Evolutionary conservation across 2,797 vertebrate species (phyloP).

Genomic region (Champsocephalus esox): DNA sequence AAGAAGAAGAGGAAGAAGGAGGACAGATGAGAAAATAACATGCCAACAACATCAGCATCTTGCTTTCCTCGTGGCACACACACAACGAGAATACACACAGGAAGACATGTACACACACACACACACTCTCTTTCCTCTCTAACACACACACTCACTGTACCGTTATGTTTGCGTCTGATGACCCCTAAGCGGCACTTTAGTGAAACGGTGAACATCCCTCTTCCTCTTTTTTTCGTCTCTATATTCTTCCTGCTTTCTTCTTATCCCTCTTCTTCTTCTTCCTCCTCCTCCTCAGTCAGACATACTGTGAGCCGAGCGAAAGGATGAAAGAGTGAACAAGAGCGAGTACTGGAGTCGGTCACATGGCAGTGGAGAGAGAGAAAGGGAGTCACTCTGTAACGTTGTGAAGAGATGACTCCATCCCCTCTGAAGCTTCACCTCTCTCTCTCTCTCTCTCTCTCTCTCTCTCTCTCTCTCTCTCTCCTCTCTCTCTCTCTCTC

Average conservation of each 20-base stretch:
- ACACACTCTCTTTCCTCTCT: background rate
- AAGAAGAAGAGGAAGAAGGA: background rate
- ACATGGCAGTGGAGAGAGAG: conserved; percentile 72
- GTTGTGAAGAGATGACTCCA: conserved; percentile 39
- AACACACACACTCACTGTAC: conserved; percentile 74
- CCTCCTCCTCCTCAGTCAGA: conserved; percentile 74
- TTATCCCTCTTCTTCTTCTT: conserved; percentile 51
- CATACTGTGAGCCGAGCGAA: conserved; percentile 70
- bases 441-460: conserved; percentile 42
- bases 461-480: conserved; percentile 36
- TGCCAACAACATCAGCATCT: conserved; percentile 7
- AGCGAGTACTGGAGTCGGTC: conserved; percentile 69
- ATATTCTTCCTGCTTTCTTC: conserved; percentile 8
- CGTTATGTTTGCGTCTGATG: conserved; percentile 91
- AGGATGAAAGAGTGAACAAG: conserved; percentile 37
- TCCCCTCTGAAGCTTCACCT: conserved; percentile 32
- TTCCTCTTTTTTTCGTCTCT: conserved; percentile 51
- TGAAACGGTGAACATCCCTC: conserved; percentile 93
- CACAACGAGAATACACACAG: background rate
- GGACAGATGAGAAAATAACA: conserved; percentile 8
- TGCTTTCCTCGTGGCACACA: conserved; percentile 4
- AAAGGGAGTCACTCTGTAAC: conserved; percentile 24
- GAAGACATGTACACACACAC: conserved; percentile 1
- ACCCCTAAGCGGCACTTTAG: conserved; percentile 95
- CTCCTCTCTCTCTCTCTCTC: conserved; percentile 11